Base-by-base conservation (phyloP, 2,113 vertebrate species). In the Nipponia nippon region DNA sequence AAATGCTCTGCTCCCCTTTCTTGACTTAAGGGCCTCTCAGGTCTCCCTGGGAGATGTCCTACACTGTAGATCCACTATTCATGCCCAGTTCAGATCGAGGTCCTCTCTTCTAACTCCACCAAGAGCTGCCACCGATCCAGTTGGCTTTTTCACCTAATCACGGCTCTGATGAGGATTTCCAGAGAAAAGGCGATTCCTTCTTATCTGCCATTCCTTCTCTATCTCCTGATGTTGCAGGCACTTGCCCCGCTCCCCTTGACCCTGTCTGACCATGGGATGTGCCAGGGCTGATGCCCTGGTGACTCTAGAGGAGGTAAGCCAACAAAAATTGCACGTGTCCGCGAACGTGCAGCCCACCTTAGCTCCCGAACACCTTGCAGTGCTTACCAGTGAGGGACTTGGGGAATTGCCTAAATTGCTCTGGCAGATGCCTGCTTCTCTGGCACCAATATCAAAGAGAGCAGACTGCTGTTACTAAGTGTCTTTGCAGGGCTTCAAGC, bases 381-480 rank as follows among this genome's bases (percentile, higher is more conserved):
- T 17, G 46, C 62, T 65, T 12, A 27, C 49, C 59, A 56, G 49
- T 1, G 17, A 82, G 59, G 66, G 56, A 46, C 61, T 2, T 36
- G 53, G 42, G 89, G 83, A 95, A 40, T 6, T 53, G 47, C 46
- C 5, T 16, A 4, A 25, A 34, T n/a, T 30, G 46, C 83, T 87
- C 59, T 83, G 89, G 58, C 95, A 96, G 89, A 71, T 93, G 75
- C 83, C 86, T 13, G 9, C 58, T 52, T 71, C 44, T 65, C 89
- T 96, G 96, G 95, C 94, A 94, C 59, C 46, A 12, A 1, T 44
- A 88, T 90, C 85, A 95, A 92, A 94, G 89, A 70, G 59, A 94
- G 63, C 79, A 90, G 89, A 21, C 69, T 90, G 96, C 83, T 95
- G 83, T 83, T 82, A 62, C 77, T 30, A 25, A 89, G 59, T 46